phyloP scores from a whole-genome alignment of 2,888 invertebrate genomes.

The Syrista parreyssii region DNA sequence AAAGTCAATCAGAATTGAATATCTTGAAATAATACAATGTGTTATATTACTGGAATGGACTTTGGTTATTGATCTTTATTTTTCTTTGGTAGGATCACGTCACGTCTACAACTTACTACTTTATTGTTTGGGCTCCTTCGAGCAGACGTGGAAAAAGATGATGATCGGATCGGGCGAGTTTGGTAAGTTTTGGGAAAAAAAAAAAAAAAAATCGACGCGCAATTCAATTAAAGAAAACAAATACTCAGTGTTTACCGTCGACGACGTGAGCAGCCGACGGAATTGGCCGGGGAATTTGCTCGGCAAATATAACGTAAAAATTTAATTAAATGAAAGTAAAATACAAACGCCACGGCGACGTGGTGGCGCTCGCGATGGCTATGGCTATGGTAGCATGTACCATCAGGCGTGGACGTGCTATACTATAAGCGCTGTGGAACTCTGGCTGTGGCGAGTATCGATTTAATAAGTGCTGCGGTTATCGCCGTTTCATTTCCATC shows the following conservation, averaged over 20 bases:
- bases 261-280: constrained; percentile 31
- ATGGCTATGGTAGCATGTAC: not conserved
- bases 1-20: not conserved
- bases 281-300: constrained; percentile 41
- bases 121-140: not conserved
- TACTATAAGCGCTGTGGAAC: not conserved
- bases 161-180: not conserved
- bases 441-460: constrained; percentile 18
- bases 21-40: not conserved
- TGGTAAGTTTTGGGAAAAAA: not conserved
- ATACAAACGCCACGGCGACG: constrained; percentile 25
- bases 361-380: not conserved
- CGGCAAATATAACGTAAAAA: constrained; percentile 44
- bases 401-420: not conserved
- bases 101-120: not conserved
- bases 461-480: constrained; percentile 18
- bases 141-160: not conserved
- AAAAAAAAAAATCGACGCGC: constrained; percentile 17
- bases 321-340: constrained; percentile 42
- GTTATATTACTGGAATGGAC: not conserved
- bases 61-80: not conserved
- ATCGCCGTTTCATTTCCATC: constrained; percentile 7
- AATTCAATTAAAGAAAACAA: constrained; percentile 50
- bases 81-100: not conserved
- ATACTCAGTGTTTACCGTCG: constrained; percentile 39